Conservation (phyloP, 1,140 invertebrate species). For the Maconellicoccus hirsutus region DNA sequence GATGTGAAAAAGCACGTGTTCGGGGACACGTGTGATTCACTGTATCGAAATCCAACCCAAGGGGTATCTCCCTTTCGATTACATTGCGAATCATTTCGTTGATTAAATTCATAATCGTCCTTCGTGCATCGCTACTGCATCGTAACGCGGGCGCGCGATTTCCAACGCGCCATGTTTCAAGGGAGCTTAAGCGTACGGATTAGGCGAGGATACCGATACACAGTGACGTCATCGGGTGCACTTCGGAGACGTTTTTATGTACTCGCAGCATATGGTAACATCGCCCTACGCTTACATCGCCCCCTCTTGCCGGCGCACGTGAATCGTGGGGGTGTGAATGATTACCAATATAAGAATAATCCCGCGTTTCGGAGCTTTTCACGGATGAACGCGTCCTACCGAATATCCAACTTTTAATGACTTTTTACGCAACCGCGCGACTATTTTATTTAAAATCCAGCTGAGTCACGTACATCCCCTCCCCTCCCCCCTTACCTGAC, state of each 20-base stretch:
- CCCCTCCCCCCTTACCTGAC: neutral
- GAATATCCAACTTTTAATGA: neutral
- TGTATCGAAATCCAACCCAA: neutral
- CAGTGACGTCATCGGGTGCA: neutral
- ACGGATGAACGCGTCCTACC: neutral
- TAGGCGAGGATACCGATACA: neutral
- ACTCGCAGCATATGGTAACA: too few relatives aligned
- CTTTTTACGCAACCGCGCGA: slow-evolving; percentile 8
- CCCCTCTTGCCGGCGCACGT: too few relatives aligned
- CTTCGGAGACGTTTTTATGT: too few relatives aligned
- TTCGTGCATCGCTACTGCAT: neutral
- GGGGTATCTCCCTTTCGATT: slow-evolving; percentile 1
- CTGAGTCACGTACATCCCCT: too few relatives aligned
- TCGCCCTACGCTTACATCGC: too few relatives aligned
- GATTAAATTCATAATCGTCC: slow-evolving; percentile 2
- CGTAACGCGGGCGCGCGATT: neutral
- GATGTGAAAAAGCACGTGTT: slow-evolving; percentile 6
- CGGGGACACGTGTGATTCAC: neutral
- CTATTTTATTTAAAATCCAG: too few relatives aligned
- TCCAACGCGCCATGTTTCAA: neutral
- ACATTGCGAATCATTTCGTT: slow-evolving; percentile 3
- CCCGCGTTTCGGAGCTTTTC: neutral
- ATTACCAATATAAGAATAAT: neutral
- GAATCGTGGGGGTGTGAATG: neutral
- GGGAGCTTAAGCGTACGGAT: neutral